Conservation (phyloP, 1,140 invertebrate species). For the Saxidomus purpurata region DNA sequence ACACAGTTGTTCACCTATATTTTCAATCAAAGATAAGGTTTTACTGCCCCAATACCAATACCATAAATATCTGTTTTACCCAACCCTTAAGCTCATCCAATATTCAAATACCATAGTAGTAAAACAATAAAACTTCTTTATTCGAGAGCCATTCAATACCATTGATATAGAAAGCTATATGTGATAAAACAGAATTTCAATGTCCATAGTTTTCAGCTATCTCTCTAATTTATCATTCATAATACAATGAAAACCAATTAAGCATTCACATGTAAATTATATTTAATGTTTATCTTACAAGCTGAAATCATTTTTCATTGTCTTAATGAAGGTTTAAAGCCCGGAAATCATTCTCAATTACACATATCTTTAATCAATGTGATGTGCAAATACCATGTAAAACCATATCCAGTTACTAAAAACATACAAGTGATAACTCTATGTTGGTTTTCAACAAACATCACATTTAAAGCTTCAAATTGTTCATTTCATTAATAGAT, state of each 20-base stretch:
- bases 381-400: neutral
- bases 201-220: neutral
- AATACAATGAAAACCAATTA: slow-evolving; percentile 39
- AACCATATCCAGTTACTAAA: neutral
- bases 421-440: too few relatives aligned
- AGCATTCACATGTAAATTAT: slow-evolving; percentile 4
- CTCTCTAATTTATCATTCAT: slow-evolving; percentile 31
- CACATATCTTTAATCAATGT: neutral
- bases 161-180: slow-evolving; percentile 28
- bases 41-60: neutral
- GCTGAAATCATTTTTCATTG: slow-evolving; percentile 15
- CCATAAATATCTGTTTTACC: slow-evolving; percentile 29
- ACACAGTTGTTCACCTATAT: neutral
- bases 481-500: too few relatives aligned
- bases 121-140: slow-evolving; percentile 29
- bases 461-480: too few relatives aligned
- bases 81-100: slow-evolving; percentile 18
- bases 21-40: slow-evolving; percentile 2
- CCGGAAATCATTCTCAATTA: neutral
- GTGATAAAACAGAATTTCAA: neutral
- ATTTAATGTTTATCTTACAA: slow-evolving; percentile 20
- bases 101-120: slow-evolving; percentile 38
- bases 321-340: neutral
- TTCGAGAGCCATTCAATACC: slow-evolving; percentile 19
- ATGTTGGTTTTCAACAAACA: too few relatives aligned